These are phyloP conservation scores for Camarhynchus parvulus DNA, from an alignment of 2,113 vertebrate species.

Conservation along the genomic window DNA sequence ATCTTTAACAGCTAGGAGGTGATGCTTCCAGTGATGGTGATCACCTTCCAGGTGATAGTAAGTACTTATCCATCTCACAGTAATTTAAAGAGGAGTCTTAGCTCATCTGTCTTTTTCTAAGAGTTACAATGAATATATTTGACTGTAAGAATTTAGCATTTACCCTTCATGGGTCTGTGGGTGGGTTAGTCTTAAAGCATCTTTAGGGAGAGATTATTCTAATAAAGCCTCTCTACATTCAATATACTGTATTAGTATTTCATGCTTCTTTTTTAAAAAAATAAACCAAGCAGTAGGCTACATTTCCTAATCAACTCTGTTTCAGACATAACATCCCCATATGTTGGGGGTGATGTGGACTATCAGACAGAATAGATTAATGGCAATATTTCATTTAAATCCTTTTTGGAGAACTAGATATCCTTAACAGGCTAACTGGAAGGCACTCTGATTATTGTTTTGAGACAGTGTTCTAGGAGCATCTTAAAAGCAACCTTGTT, in stretches of 20 bases:
- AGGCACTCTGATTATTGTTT: neutral
- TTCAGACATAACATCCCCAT: slow-evolving; percentile 33
- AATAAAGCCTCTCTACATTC: slow-evolving; percentile 67
- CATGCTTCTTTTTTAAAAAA: slow-evolving; percentile 42
- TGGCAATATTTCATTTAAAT: slow-evolving; percentile 21
- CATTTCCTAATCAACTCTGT: slow-evolving; percentile 39
- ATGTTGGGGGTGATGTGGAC: neutral
- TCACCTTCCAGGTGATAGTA: slow-evolving; percentile 61
- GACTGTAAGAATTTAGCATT: slow-evolving; percentile 74
- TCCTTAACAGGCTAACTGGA: neutral
- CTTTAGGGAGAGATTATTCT: slow-evolving; percentile 77
- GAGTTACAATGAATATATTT: slow-evolving; percentile 71
- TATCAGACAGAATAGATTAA: neutral
- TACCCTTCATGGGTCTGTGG: slow-evolving; percentile 78
- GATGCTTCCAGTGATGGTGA: slow-evolving; percentile 45
- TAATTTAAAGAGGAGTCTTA: slow-evolving; percentile 68
- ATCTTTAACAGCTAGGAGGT: slow-evolving; percentile 48
- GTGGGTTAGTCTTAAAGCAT: slow-evolving; percentile 75
- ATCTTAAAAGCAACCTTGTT: neutral
- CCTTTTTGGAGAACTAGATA: neutral
- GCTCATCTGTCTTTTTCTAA: slow-evolving; percentile 70
- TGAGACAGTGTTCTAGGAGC: neutral
- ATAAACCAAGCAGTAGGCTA: slow-evolving; percentile 9
- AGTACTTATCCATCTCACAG: slow-evolving; percentile 61
- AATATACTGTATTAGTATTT: slow-evolving; percentile 48